Evolutionary conservation across 2,888 invertebrate species (phyloP).

Genomic region (Pollenia labialis): DNA sequence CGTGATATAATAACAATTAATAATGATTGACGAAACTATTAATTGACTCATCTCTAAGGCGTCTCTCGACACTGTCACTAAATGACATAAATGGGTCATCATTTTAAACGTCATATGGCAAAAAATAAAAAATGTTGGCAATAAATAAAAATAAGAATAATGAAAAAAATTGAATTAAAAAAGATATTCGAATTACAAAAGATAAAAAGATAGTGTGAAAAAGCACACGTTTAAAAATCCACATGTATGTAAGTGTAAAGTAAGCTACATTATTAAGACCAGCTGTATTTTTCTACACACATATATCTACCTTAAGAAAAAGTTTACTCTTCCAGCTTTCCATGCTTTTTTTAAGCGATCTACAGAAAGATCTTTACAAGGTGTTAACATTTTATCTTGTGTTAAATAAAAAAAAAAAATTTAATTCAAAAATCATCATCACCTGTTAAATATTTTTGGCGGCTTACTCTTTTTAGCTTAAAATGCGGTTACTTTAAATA

Average conservation of each 20-base stretch:
- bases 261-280: constrained; percentile 17
- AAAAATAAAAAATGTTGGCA: background rate
- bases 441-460: constrained; percentile 73
- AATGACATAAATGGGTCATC: constrained; percentile 65
- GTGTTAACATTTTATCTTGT: constrained; percentile 55
- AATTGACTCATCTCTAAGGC: constrained; percentile 43
- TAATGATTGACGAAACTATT: constrained; percentile 61
- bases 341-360: background rate
- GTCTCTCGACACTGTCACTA: constrained; percentile 11
- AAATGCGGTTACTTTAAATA: constrained; percentile 34
- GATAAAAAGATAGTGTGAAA: background rate
- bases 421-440: constrained; percentile 65
- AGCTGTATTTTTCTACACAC: background rate
- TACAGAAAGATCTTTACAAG: constrained; percentile 36
- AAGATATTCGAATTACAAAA: background rate
- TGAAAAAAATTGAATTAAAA: background rate
- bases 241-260: constrained; percentile 12
- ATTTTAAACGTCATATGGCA: constrained; percentile 25
- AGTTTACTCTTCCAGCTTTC: background rate
- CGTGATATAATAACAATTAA: constrained; percentile 50
- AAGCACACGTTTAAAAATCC: background rate
- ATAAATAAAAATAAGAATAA: background rate
- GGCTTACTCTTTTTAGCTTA: constrained; percentile 26
- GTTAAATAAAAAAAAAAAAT: background rate
- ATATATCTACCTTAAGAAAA: background rate